Percentiles rank a stretch among this genome's conserved stretches.
These are phyloP conservation scores for Decapterus maruadsi DNA, from an alignment of 2,797 vertebrate genomes.

Conservation along the genomic window DNA sequence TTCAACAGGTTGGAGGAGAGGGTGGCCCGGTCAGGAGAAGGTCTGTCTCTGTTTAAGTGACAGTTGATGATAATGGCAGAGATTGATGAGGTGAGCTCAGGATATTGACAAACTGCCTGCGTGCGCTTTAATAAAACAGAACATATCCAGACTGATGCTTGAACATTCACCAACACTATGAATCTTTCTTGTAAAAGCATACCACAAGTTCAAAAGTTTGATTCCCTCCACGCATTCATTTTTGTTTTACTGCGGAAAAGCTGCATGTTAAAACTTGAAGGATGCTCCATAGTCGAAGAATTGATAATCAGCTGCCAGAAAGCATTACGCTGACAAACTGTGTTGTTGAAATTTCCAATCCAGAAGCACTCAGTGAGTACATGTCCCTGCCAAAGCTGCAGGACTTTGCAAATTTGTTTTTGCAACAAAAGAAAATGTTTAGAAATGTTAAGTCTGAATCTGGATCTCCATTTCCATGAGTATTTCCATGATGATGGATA, in stretches of 20 bases:
- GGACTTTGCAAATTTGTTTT: neutral
- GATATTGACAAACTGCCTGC: neutral
- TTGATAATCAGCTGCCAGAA: neutral
- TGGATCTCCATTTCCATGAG: neutral
- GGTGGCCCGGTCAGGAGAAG: conserved; percentile 11
- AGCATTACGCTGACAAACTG: conserved; percentile 12
- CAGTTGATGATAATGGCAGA: conserved; percentile 22
- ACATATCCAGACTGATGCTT: neutral
- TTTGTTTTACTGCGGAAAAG: neutral
- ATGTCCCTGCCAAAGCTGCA: neutral
- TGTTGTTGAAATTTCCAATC: conserved; percentile 9
- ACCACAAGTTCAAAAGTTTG: neutral
- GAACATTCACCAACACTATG: neutral
- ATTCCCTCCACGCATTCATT: neutral
- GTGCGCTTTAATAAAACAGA: conserved; percentile 20
- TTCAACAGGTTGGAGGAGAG: conserved; percentile 35
- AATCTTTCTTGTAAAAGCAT: neutral
- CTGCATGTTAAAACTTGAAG: neutral
- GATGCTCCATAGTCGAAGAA: neutral
- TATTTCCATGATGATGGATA: neutral
- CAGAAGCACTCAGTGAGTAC: neutral
- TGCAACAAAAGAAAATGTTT: conserved; percentile 2
- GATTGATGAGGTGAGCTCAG: conserved; percentile 22
- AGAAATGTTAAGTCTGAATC: conserved; percentile 8
- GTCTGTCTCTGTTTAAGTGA: conserved; percentile 1